Base-by-base conservation (phyloP, 2,113 vertebrate genomes). In the Corythaixoides concolor region DNA sequence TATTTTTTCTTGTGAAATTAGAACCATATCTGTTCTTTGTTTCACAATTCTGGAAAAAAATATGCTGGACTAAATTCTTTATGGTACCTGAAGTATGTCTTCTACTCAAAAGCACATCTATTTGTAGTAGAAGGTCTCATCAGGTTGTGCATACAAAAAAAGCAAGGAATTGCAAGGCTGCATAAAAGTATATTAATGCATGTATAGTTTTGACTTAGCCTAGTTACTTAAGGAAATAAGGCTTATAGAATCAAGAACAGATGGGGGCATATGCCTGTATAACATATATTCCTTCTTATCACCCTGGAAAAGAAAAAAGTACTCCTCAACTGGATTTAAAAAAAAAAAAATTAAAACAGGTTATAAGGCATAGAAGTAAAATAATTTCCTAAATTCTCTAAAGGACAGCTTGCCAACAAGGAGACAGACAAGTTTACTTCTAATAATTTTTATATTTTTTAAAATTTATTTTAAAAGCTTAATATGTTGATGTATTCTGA, bases 221-320 rank as follows among this genome's bases (percentile, higher is more conserved):
- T 33, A 53, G 8, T 55, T 64, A 52, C 10, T 47, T 37, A n/a
- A 13, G 8, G 10, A 84, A 90, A 37, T 5, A 53, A 41, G 23
- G 2, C 12, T 89, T 83, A 32, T 15, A 70, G 33, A 69, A 63
- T 9, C 32, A 82, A 55, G 49, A 55, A 45, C 26, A 3, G 4
- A 22, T 32, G 3, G 5, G 12, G 1, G 1, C 11, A 2, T 23
- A 6, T 45, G n/a, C 6, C 14, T 49, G 10, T 21, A 55, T 2
- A 56, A 41, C 5, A 32, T 59, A 20, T 15, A 59, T 53, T 53
- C 21, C 6, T 58, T 58, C 15, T 33, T 17, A 23, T 68, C 32
- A 24, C 6, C 6, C 8, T 53, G 37, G 5, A 68, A 68, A 62
- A 74, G 3, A 47, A 24, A 43, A 69, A 68, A 81, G 8, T 3